phyloP scores from a whole-genome alignment of 2,797 vertebrate genomes.

The Sebastes cheni region DNA sequence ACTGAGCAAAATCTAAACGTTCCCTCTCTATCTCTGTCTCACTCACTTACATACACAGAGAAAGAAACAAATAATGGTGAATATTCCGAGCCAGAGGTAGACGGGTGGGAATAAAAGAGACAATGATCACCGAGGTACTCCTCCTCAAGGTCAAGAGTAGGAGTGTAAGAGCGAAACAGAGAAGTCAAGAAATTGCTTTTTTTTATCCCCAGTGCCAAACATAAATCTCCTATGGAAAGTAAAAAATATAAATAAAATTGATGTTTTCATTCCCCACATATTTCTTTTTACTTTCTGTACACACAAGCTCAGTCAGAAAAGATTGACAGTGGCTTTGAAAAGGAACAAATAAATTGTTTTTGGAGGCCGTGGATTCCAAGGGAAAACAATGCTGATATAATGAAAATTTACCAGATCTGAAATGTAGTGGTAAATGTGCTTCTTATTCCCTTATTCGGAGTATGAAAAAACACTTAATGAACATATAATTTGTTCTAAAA shows the following conservation, averaged over 20 bases:
- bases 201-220: constrained; percentile 43
- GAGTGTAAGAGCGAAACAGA: constrained; percentile 19
- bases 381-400: not conserved
- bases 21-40: not conserved
- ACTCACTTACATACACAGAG: not conserved
- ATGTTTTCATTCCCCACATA: constrained; percentile 12
- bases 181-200: constrained; percentile 57
- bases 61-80: constrained; percentile 36
- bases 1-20: not conserved
- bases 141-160: constrained; percentile 63
- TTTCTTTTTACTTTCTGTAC: constrained; percentile 5
- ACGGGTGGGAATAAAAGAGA: constrained; percentile 34
- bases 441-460: not conserved
- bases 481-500: constrained; percentile 23
- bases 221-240: constrained; percentile 32
- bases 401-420: not conserved
- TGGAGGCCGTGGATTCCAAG: not conserved
- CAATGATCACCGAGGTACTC: constrained; percentile 43
- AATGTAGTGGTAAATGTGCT: not conserved
- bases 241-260: not conserved
- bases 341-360: not conserved
- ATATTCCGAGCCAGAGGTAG: constrained; percentile 32
- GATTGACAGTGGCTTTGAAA: not conserved
- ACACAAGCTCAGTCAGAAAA: not conserved
- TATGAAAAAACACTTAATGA: not conserved